Conservation (phyloP, 2,113 vertebrate species). For the Psittacara wagleri region DNA sequence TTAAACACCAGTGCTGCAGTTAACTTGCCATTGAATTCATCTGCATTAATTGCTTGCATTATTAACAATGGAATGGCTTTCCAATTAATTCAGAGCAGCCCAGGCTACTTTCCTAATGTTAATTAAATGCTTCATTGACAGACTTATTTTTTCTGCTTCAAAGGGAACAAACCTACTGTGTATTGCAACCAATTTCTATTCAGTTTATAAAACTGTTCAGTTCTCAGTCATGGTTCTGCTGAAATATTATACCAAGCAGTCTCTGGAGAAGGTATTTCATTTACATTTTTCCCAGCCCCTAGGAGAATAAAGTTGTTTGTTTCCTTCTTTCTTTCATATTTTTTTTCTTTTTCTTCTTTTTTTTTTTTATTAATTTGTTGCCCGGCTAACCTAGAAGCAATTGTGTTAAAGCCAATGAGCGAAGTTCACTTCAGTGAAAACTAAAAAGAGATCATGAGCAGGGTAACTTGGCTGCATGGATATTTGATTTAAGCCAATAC, state of each 20-base stretch:
- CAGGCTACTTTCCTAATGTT: not conserved
- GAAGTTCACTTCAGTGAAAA: not conserved
- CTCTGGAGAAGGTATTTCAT: not conserved
- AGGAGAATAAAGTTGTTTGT: not conserved
- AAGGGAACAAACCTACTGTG: not conserved
- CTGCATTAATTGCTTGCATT: constrained; percentile 5
- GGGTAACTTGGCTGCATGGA: too few species aligned
- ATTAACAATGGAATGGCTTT: not conserved
- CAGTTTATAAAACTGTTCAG: not conserved
- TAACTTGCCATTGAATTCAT: not conserved
- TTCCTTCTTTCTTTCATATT: not conserved
- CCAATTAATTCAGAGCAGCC: not conserved
- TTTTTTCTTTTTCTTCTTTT: not conserved
- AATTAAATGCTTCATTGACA: not conserved
- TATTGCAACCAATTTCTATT: not conserved
- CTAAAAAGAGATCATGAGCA: not conserved
- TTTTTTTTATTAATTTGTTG: not conserved
- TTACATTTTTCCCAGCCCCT: not conserved
- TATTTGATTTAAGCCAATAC: not conserved
- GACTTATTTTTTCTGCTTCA: not conserved
- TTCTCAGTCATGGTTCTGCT: not conserved
- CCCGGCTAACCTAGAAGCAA: not conserved
- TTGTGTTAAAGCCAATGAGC: not conserved
- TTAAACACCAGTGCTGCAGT: not conserved
- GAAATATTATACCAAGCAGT: not conserved